Base-by-base conservation (phyloP, 2,113 vertebrate species). In the Physeter macrocephalus region DNA sequence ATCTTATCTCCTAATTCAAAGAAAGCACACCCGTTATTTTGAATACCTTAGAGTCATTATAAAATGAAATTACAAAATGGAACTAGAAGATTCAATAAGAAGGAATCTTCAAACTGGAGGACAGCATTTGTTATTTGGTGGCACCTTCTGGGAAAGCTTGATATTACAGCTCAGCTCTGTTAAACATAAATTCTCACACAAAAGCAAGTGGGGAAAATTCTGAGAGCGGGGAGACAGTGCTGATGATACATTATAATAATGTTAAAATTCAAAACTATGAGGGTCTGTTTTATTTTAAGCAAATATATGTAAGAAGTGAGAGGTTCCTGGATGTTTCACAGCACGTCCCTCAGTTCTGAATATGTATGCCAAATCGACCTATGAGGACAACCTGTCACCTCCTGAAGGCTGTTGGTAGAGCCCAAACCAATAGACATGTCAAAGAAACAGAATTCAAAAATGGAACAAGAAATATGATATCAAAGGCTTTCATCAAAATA, bases 131-230 rank as follows among this genome's bases (percentile, higher is more conserved):
- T 94, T 92, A 92, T 96, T 71, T 96, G 92, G 95, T 97, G 94
- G 96, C 96, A 97, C 87, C 94, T 96, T 96, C 96, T 97, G 94
- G 96, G 90, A 96, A 96, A 91, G 94, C 57, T 81, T 59, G 93
- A 93, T 92, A 97, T 71, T 97, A 80, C 95, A 94, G 88, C 91
- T 97, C 83, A 93, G 88, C 91, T 97, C 93, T 96, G 93, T 83
- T 82, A 77, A 83, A 93, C 88, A 97, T 69, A 77, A 94, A 97
- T 89, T 89, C 14, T 39, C 31, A 88, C 23, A 71, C 72, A 93
- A 72, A 95, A 78, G 1, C 46, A 86, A 74, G 18, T 57, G 64
- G 69, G 41, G 3, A 52, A 88, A 92, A 72, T 78, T 59, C 61
- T 59, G 29, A 61, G 27, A 94, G 14, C 36, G 59, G 34, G 57